phyloP scores from a whole-genome alignment of 2,888 invertebrate genomes.

The Acanthococcus lagerstroemiae region DNA sequence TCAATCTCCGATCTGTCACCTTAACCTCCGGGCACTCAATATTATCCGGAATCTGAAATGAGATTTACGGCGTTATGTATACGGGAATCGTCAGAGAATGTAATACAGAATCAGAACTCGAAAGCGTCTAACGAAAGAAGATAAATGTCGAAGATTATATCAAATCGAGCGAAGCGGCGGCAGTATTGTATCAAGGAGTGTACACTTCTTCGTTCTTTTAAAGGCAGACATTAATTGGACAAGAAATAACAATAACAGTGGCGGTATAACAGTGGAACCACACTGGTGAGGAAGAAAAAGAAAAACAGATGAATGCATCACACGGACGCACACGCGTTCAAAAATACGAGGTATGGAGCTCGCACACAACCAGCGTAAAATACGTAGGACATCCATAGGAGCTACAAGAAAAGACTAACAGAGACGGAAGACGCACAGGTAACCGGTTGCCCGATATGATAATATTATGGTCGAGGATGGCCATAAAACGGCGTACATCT shows the following conservation, averaged over 20 bases:
- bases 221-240: neutral
- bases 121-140: neutral
- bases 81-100: neutral
- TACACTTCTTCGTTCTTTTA: neutral
- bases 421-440: neutral
- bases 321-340: too few species aligned
- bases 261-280: neutral
- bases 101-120: neutral
- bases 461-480: too few species aligned
- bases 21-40: neutral
- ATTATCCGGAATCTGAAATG: neutral
- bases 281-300: neutral
- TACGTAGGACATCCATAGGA: too few species aligned
- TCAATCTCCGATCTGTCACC: neutral
- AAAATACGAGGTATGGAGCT: too few species aligned
- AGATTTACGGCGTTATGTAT: neutral
- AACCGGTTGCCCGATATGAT: neutral
- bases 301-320: neutral
- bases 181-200: neutral
- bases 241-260: neutral
- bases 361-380: too few species aligned
- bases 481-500: too few species aligned
- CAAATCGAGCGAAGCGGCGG: neutral
- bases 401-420: too few species aligned
- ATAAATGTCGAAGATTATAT: neutral